Conservation (phyloP, 1,140 invertebrate species). For the Metopolophium dirhodum region DNA sequence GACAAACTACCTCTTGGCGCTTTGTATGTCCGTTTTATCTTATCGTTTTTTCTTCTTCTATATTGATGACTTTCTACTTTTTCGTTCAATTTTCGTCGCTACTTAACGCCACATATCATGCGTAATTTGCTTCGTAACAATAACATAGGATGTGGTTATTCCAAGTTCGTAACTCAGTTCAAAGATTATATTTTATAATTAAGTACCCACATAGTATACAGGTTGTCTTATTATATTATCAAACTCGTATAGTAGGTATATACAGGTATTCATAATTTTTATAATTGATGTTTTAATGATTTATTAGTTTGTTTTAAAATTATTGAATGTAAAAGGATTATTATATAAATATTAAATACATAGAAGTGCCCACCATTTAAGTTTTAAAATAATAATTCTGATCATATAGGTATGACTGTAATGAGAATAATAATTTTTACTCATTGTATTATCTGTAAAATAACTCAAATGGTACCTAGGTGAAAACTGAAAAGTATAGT, state of each 20-base stretch:
- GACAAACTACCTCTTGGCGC: constrained; percentile 55
- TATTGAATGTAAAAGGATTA: neutral
- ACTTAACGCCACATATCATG: neutral
- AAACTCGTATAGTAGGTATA: too few species aligned
- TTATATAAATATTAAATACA: neutral
- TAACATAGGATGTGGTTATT: neutral
- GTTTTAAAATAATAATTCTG: neutral
- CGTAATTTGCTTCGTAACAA: neutral
- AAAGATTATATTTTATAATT: neutral
- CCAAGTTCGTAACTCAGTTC: neutral
- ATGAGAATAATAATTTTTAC: neutral
- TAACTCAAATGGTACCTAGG: neutral
- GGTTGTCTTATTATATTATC: neutral
- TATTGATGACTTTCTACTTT: neutral
- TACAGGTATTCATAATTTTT: neutral
- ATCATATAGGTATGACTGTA: neutral
- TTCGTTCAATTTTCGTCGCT: neutral
- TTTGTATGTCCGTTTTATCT: constrained; percentile 22
- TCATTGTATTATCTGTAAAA: neutral
- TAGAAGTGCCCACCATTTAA: neutral
- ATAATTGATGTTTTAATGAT: neutral
- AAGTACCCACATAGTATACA: neutral
- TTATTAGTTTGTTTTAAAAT: neutral
- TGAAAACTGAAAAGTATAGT: neutral
- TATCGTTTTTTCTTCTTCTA: neutral